A percentile compares a stretch with the other conserved stretches of the same genome.
Evolutionary conservation across 2,888 invertebrate genomes (phyloP).

Genomic region (Mimas tiliae): DNA sequence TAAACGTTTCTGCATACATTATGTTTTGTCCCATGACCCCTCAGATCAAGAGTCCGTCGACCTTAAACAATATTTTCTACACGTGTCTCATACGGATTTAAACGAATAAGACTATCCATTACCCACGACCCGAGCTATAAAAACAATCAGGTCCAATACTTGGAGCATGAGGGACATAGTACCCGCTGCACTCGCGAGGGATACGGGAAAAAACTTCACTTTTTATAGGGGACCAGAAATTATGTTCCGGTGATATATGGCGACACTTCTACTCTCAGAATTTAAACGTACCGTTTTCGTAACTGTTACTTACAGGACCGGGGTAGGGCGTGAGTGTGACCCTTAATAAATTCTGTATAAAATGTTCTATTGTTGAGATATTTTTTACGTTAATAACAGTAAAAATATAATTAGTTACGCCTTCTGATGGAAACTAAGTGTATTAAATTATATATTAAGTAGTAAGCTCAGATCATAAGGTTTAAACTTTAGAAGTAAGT

Average conservation of each 20-base stretch:
- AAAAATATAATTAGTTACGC: slow-evolving; percentile 20
- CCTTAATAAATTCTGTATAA: slow-evolving; percentile 79
- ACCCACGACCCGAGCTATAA: slow-evolving; percentile 63
- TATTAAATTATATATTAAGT: too few species aligned
- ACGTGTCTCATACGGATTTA: slow-evolving; percentile 69
- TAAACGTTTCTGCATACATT: neutral
- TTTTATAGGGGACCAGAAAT: slow-evolving; percentile 78
- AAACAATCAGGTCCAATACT: slow-evolving; percentile 76
- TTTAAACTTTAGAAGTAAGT: too few species aligned
- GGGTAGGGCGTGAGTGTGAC: slow-evolving; percentile 69
- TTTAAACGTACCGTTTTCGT: slow-evolving; percentile 78
- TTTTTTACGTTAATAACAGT: neutral
- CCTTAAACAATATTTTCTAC: slow-evolving; percentile 47
- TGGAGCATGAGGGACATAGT: slow-evolving; percentile 67
- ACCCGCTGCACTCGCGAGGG: slow-evolving; percentile 54
- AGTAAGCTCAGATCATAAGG: too few species aligned
- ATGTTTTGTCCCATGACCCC: neutral
- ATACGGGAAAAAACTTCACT: slow-evolving; percentile 62
- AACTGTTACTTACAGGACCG: slow-evolving; percentile 70
- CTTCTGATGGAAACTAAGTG: too few species aligned
- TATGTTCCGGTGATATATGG: slow-evolving; percentile 76
- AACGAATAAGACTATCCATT: slow-evolving; percentile 59
- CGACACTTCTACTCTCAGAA: slow-evolving; percentile 75
- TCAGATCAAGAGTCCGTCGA: slow-evolving; percentile 24
- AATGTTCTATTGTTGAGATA: slow-evolving; percentile 48